Conservation (phyloP, 1,140 invertebrate species). For the Asobara japonica region DNA sequence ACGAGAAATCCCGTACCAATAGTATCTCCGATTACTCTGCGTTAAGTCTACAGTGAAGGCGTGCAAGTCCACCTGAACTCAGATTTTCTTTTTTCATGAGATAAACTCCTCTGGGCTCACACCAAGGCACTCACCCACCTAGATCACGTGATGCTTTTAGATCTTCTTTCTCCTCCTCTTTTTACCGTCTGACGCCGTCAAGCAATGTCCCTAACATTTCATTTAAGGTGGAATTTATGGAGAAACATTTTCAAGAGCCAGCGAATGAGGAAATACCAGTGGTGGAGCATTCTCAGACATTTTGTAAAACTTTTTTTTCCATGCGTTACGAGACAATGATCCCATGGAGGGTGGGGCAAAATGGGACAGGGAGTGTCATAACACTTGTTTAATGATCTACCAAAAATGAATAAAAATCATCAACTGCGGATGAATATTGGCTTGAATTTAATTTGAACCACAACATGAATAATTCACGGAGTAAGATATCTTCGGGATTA, state of each 20-base stretch:
- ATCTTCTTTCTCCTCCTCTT: not conserved
- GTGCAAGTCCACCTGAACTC: not conserved
- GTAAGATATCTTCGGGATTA: not conserved
- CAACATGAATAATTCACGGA: not conserved
- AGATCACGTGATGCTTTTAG: not conserved
- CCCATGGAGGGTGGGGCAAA: too few relatives aligned
- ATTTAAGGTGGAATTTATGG: not conserved
- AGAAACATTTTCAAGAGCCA: not conserved
- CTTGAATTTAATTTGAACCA: not conserved
- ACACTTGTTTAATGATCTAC: too few relatives aligned
- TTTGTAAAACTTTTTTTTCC: too few relatives aligned
- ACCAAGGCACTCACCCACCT: not conserved
- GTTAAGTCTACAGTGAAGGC: not conserved
- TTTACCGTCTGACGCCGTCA: not conserved
- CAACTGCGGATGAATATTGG: too few relatives aligned
- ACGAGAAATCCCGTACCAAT: not conserved
- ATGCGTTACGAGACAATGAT: not conserved
- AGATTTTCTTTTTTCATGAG: not conserved
- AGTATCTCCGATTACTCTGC: not conserved
- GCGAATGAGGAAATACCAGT: not conserved
- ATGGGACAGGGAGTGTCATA: too few relatives aligned
- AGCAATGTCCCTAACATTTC: not conserved
- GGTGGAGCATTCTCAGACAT: not conserved
- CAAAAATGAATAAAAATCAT: too few relatives aligned
- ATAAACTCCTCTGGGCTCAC: not conserved